Evolutionary conservation across 1,140 invertebrate species (phyloP).

Genomic region (Lasaia peninsularis): DNA sequence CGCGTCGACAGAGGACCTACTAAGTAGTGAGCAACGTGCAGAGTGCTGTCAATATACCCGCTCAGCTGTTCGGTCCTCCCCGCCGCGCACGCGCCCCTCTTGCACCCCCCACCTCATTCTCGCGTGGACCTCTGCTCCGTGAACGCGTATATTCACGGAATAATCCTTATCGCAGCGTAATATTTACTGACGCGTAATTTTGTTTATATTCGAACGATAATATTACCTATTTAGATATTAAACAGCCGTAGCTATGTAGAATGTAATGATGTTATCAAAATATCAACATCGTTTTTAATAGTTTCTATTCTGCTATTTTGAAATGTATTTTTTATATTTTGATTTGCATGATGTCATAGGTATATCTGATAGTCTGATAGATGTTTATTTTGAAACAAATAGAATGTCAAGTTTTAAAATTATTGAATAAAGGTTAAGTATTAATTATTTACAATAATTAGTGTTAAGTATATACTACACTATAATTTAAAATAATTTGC

Average conservation of each 20-base stretch:
- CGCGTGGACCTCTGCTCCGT: constrained; percentile 24
- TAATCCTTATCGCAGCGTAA: constrained; percentile 16
- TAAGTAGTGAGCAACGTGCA: constrained; percentile 67
- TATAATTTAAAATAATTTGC: no score
- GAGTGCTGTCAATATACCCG: constrained; percentile 74
- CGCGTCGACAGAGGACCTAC: constrained; percentile 57
- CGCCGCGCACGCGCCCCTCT: constrained; percentile 42
- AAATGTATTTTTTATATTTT: no score
- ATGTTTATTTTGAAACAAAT: no score
- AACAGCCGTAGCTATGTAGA: not conserved
- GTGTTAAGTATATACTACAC: no score
- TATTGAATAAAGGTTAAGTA: no score
- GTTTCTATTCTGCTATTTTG: no score
- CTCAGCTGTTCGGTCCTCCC: constrained; percentile 69
- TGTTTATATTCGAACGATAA: not conserved
- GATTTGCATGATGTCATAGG: no score
- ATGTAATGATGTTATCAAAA: not conserved
- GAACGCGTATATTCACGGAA: not conserved
- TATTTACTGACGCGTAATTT: constrained; percentile 11
- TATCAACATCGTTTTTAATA: not conserved
- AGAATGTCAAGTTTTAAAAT: no score
- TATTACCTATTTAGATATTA: constrained; percentile 2
- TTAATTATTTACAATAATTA: no score
- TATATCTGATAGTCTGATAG: no score
- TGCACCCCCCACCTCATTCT: constrained; percentile 34